Evolutionary conservation across 2,113 vertebrate genomes (phyloP), one percentile per base, ranked within the genome.

Genomic region (Spea multiplicata): DNA sequence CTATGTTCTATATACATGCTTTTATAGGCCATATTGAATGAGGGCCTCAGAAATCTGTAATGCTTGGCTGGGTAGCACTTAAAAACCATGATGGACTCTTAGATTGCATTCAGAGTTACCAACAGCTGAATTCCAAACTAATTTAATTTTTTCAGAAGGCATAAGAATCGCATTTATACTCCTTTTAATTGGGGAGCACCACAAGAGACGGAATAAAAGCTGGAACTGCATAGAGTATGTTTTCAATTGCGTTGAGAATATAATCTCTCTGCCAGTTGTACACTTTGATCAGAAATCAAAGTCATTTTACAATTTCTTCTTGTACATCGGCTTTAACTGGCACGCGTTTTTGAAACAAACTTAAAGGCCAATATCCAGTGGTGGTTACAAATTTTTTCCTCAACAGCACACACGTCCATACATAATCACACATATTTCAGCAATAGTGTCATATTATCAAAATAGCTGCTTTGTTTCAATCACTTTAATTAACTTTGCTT

Each of bases 101-200:
- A 55, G 44, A 73, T 72, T 66, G 72, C 73, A 57, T 66, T 66
- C 49, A 73, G 61, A 64, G 68, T 30, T 67, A 66, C 44, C 65
- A 57, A 79, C 64, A 73, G 44, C 46, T 52, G 52, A 73, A 66
- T 73, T 61, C 50, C 16, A 79, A 53, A 53, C 49, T 59, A 73
- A 79, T 67, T 62, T 57, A 55, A 79, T 79, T 79, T 67, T 79
- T 79, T 79, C 50, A 79, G 52, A 44, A 55, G n/a, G 76, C 70
- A 71, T 0, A 49, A 72, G 65, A 65, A 52, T 72, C 16, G 44
- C 10, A 78, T 72, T 78, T 64, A 73, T 44, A 73, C 49, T 57
- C 16, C 4, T 2, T 67, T 73, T 73, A 66, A 79, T 73, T 67
- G 62, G 62, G 44, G 46, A 73, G 49, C 77, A 79, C 70, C 70